A percentile compares a stretch with the other conserved stretches of the same genome.
Evolutionary conservation across 1,140 invertebrate species (phyloP).

Genomic region (Orussus abietinus): DNA sequence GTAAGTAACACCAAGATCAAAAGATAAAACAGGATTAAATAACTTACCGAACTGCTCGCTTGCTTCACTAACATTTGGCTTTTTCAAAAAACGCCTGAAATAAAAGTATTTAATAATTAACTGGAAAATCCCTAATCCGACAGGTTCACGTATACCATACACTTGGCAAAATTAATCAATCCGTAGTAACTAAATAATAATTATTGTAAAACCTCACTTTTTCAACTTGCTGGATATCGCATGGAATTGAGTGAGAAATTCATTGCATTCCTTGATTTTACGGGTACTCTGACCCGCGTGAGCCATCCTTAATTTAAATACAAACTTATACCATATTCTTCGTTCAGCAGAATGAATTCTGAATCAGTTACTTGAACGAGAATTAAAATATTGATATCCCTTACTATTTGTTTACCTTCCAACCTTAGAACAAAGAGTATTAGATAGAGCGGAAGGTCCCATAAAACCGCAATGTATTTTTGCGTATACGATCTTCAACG

Average conservation of each 20-base stretch:
- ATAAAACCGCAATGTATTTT: too few relatives aligned
- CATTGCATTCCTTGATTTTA: constrained; percentile 16
- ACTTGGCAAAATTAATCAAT: constrained; percentile 2
- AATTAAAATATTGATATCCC: too few relatives aligned
- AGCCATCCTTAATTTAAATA: constrained; percentile 19
- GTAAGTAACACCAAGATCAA: constrained; percentile 2
- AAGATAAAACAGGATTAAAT: constrained; percentile 10
- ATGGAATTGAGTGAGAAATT: constrained; percentile 42
- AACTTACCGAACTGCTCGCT: constrained; percentile 60
- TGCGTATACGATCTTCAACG: too few relatives aligned
- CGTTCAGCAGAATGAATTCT: too few relatives aligned
- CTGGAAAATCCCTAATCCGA: constrained; percentile 4
- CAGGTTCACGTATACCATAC: neutral
- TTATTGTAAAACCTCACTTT: constrained; percentile 34
- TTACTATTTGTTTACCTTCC: too few relatives aligned
- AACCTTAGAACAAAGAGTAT: too few relatives aligned
- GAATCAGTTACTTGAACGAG: too few relatives aligned
- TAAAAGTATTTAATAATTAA: constrained; percentile 18
- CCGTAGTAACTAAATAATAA: constrained; percentile 3
- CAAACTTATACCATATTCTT: too few relatives aligned
- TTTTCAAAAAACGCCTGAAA: constrained; percentile 69
- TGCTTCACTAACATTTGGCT: constrained; percentile 72
- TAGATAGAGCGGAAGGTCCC: too few relatives aligned
- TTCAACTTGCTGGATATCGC: constrained; percentile 43
- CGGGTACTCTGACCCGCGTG: constrained; percentile 6